phyloP scores from a whole-genome alignment of 2,888 invertebrate species.

The Nemotelus pantherinus region DNA sequence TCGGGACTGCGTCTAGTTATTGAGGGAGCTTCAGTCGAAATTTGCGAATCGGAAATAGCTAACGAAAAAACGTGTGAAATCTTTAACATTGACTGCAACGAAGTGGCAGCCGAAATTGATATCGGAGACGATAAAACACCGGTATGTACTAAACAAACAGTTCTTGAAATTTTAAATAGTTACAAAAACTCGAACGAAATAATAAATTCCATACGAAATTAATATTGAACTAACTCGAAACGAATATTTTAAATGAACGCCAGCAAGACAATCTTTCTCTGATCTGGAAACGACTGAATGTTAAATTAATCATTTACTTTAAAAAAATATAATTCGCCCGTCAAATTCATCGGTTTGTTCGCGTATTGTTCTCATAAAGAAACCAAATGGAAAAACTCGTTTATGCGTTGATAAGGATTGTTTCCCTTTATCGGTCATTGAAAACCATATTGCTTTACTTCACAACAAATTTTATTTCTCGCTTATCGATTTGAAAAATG shows the following conservation, averaged over 20 bases:
- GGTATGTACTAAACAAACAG: too few relatives aligned
- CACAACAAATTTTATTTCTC: neutral
- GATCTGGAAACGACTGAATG: too few relatives aligned
- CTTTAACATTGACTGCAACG: too few relatives aligned
- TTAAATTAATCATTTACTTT: neutral
- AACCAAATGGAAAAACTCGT: neutral
- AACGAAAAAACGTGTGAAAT: neutral
- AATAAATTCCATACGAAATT: too few relatives aligned
- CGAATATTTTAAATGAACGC: too few relatives aligned
- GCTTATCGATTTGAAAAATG: neutral
- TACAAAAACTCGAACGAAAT: too few relatives aligned
- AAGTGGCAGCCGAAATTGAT: too few relatives aligned
- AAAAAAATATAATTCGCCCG: neutral
- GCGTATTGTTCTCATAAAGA: neutral
- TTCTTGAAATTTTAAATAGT: too few relatives aligned
- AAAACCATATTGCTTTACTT: neutral
- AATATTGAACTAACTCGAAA: too few relatives aligned
- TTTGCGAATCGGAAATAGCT: neutral
- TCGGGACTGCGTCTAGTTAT: neutral
- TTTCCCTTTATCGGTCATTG: neutral
- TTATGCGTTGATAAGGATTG: neutral
- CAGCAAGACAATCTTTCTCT: too few relatives aligned
- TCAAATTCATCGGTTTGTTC: neutral
- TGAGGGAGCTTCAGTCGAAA: neutral
- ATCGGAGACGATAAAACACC: too few relatives aligned